Evolutionary conservation across 2,888 invertebrate genomes (phyloP).

Genomic region (Anoplius nigerrimus): DNA sequence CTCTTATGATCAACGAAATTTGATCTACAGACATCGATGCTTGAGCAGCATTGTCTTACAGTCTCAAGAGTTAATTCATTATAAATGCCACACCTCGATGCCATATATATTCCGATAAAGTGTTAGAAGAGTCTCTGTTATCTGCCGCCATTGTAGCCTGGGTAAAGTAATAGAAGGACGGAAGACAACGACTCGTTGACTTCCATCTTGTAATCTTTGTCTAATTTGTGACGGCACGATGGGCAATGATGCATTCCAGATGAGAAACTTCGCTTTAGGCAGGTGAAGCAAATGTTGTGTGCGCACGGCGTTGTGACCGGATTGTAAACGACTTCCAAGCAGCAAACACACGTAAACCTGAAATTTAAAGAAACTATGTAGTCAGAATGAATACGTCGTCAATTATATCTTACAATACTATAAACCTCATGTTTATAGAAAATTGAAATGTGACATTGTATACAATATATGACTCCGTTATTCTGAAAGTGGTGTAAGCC

Average conservation of each 20-base stretch:
- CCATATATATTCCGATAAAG: conserved; percentile 1
- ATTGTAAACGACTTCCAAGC: conserved; percentile 83
- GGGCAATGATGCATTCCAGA: conserved; percentile 82
- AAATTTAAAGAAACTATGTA: conserved; percentile 22
- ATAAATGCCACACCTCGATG: background rate
- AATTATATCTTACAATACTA: no score
- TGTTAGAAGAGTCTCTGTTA: conserved; percentile 19
- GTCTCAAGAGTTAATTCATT: no score
- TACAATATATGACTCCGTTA: no score
- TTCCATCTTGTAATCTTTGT: conserved; percentile 76
- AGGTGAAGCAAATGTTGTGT: conserved; percentile 86
- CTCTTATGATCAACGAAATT: no score
- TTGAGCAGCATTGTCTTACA: no score
- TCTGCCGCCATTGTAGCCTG: conserved; percentile 81
- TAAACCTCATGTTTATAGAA: no score
- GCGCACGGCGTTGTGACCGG: conserved; percentile 85
- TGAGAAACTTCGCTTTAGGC: conserved; percentile 82
- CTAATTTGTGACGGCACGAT: conserved; percentile 81
- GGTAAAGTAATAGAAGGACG: conserved; percentile 79
- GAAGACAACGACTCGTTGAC: conserved; percentile 78
- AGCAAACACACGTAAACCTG: conserved; percentile 86
- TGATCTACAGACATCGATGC: no score
- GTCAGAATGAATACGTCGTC: no score
- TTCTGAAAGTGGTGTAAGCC: no score
- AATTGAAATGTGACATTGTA: no score